Conservation (phyloP, 2,113 vertebrate species). For the Phylloscopus trochilus region DNA sequence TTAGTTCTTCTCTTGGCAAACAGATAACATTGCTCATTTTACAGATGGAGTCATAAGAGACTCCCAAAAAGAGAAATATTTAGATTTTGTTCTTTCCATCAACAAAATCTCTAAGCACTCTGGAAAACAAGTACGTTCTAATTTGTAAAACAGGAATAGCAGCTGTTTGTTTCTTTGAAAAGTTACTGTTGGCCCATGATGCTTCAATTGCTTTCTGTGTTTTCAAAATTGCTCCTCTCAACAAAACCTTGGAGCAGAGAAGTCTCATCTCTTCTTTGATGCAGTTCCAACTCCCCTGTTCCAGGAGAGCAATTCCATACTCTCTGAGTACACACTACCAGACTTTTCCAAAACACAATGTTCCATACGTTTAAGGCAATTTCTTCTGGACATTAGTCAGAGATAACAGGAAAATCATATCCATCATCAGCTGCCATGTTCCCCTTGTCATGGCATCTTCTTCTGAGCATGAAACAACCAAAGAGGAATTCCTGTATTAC, state of each 20-base stretch:
- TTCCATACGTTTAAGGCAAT: not conserved
- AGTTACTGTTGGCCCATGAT: not conserved
- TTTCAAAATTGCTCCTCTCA: not conserved
- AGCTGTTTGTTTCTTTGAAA: constrained; percentile 13
- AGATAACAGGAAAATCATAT: not conserved
- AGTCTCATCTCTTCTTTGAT: constrained; percentile 28
- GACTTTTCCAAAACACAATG: not conserved
- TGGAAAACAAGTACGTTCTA: not conserved
- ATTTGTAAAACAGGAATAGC: constrained; percentile 20
- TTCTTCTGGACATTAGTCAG: not conserved
- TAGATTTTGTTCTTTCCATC: constrained; percentile 5
- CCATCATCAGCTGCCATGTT: not conserved
- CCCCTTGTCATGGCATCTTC: not conserved
- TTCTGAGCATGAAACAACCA: not conserved
- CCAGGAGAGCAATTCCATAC: not conserved
- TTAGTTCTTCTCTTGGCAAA: not conserved
- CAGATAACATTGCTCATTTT: not conserved
- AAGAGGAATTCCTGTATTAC: not conserved
- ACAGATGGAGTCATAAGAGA: not conserved
- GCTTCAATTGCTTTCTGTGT: not conserved
- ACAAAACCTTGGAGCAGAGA: not conserved
- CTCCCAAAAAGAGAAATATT: not conserved
- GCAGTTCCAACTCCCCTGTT: not conserved
- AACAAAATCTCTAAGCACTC: not conserved
- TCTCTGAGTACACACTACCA: not conserved